Evolutionary conservation across 2,888 invertebrate genomes (phyloP), one percentile per base, ranked within the genome.

Genomic region (Acronicta aceris): DNA sequence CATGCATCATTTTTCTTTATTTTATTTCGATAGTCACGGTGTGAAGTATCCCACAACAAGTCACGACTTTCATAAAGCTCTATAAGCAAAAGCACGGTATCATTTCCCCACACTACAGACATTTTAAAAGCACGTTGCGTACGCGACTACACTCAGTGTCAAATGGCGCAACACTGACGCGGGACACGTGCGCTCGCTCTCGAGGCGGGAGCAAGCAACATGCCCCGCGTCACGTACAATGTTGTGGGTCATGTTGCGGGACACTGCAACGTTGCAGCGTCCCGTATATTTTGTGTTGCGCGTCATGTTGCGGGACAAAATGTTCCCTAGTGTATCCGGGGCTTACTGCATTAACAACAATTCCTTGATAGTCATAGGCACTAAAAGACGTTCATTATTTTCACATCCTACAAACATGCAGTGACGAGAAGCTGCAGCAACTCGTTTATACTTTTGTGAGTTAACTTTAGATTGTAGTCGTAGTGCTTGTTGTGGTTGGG

Each of bases 1-100:
- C 70, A 75, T 40, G 75, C 68, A 16, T 69, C 64, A 66, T 64
- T 68, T 65, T 72, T 72, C 50, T 75, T 75, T 65, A 62, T 64
- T 73, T 76, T 74, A 59, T 68, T 74, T 67, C 52, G 5, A 63
- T 72, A 70, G 3, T 70, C 69, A 59, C 59, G 58, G 53, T 71
- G 57, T 33, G 65, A 63, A 16, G 67, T 67, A 59, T 70, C 74
- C 71, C 71, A 67, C 63, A 75, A 59, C 51, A 71, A 66, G 0
- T 60, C 56, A 62, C 54, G 60, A 61, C 55, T 65, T 59, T 71
- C 52, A 64, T 75, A 70, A 59, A 75, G 61, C 62, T 72, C 62
- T 1, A 74, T 9, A 54, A 71, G 64, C 1, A 1, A 55, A 46
- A 66, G 52, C 46, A 60, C 51, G 51, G 50, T 59, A 50, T 59